Evolutionary conservation across 2,113 vertebrate species (phyloP), one percentile per base, ranked within the genome.

Genomic region (Rousettus leschenaultii): DNA sequence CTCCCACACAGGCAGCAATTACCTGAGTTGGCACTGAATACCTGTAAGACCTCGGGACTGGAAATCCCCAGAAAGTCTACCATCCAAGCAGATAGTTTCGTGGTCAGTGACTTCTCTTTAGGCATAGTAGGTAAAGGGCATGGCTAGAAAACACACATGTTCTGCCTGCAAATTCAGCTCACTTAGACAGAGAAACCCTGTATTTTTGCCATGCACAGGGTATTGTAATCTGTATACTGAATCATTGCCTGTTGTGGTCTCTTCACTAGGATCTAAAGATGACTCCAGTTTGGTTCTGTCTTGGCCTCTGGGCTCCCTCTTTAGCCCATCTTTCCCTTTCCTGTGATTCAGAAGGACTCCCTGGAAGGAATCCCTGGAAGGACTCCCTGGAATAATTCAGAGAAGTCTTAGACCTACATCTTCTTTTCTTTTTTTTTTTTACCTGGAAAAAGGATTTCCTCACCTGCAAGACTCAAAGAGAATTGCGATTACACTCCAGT

Each of bases 401-500:
- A 57, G 33, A 96, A 84, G 43, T 59, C n/a, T 93, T 80, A 38
- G 18, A 70, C n/a, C 43, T 35, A 19, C 10, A 82, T 80, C 45
- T 10, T 94, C 85, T 96, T 51, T 53, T 88, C n/a, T n/a, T 94
- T 96, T 84, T 82, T 96, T 53, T 53, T 88, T 95, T 96, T 71
- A 68, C 63, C n/a, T 77, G 13, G 65, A 79, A 93, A 26, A 61
- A 92, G 53, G 35, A 84, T 80, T 94, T 95, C 92, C 84, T 95
- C 51, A 53, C 68, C 13, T 6, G 10, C 43, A 43, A 79, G 65
- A 84, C n/a, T 80, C 75, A 48, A 40, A 30, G 38, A 71, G 38
- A 87, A 55, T n/a, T 82, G 78, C 28, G 68, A 89, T 91, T 68
- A 66, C 45, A 70, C 51, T 45, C 59, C 2, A 61, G 28, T 13